Evolutionary conservation across 2,888 invertebrate genomes (phyloP).

Genomic region (Synanthedon formicaeformis): DNA sequence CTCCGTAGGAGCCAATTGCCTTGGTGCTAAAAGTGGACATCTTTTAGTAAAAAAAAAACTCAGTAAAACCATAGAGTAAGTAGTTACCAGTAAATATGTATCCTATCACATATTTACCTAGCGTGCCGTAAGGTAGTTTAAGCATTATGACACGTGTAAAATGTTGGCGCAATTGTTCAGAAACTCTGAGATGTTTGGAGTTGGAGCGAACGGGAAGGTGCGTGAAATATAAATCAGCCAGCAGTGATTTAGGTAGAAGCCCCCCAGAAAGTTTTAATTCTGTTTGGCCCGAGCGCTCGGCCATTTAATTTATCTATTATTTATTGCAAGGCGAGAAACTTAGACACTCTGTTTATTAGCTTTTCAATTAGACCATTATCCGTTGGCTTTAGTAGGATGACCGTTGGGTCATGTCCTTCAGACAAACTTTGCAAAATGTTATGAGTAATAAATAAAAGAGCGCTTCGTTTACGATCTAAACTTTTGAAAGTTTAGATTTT

Average conservation of each 20-base stretch:
- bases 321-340: constrained; percentile 41
- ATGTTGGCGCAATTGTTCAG: not conserved
- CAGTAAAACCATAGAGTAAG: no score
- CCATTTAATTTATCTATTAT: constrained; percentile 60
- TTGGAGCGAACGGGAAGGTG: constrained; percentile 26
- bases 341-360: constrained; percentile 47
- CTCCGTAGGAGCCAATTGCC: no score
- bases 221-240: constrained; percentile 60
- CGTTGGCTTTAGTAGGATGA: not conserved
- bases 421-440: not conserved
- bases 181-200: not conserved
- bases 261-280: constrained; percentile 59
- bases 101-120: no score
- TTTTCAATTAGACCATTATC: constrained; percentile 38
- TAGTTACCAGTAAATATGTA: no score
- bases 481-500: no score
- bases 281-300: constrained; percentile 38
- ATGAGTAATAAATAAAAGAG: not conserved
- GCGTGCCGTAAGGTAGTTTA: not conserved
- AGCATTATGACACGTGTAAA: not conserved
- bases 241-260: constrained; percentile 53
- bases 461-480: no score
- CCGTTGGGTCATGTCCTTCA: not conserved
- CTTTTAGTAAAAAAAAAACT: no score
- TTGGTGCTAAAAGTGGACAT: no score